Evolutionary conservation across 2,888 invertebrate species (phyloP), one percentile per base, ranked within the genome.

Genomic region (Agapetus fuscipes): DNA sequence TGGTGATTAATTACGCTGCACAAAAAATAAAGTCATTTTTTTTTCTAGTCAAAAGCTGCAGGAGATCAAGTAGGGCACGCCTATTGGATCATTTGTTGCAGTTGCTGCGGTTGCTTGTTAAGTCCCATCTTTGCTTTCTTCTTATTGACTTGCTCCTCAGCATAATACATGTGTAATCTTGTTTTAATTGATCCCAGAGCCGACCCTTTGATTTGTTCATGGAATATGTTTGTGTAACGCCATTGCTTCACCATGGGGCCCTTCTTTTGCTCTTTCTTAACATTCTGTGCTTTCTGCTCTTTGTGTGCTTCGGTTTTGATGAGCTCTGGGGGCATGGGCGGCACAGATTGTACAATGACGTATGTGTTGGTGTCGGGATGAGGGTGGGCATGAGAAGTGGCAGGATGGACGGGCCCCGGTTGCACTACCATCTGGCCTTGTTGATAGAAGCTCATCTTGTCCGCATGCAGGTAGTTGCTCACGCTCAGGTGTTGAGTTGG

Each of bases 201-300:
- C 26, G 68, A 66, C 26, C 70, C 70, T 56, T 70, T 70, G 3
- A 71, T 70, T 52, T 70, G 69, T 53, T 72, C 71, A 56, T 72
- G 72, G 48, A 72, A 72, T 50, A 72, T 66, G 51, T 71, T 71
- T 12, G 69, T 69, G 48, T 72, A 72, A 45, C 72, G 59, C 72
- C 72, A 72, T 45, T 72, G 72, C 50, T 72, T 72, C 0, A 72
- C 69, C 29, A 65, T 50, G 32, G 71, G 68, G 3, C 71, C 66
- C 44, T 59, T 59, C 50, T 59, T 64, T 49, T 62, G 60, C 45
- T 67, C 63, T 48, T 64, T 68, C 33, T 57, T 53, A 42, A 49
- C 53, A 39, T 57, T 61, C 24, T 59, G 58, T 34, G 30, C 17
- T 3, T 27, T 31, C 14, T 37, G 37, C n/a, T 31, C 26, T 15